These are phyloP conservation scores for Stegostoma tigrinum DNA, from an alignment of 2,113 vertebrate species.

Conservation along the genomic window DNA sequence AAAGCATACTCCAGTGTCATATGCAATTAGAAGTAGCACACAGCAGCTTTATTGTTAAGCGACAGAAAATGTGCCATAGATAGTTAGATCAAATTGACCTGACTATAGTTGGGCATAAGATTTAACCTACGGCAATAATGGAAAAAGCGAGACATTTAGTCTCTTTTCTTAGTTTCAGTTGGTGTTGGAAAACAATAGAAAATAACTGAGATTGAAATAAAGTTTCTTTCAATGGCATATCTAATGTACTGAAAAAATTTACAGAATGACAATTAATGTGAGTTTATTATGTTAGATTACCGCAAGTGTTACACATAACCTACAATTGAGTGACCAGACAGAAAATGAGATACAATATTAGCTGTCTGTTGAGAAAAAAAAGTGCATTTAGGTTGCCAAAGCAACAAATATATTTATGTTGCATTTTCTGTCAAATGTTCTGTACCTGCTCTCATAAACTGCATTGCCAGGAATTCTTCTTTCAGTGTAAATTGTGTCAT, in stretches of 20 bases:
- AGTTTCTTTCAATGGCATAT: neutral
- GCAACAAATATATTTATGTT: constrained; percentile 23
- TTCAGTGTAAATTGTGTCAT: constrained; percentile 24
- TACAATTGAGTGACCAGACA: neutral
- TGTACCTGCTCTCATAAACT: neutral
- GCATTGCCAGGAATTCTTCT: constrained; percentile 35
- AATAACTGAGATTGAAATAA: neutral
- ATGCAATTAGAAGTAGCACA: neutral
- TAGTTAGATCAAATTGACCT: neutral
- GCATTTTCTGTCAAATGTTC: constrained; percentile 24
- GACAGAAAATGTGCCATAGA: neutral
- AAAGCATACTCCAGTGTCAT: neutral
- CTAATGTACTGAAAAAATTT: neutral
- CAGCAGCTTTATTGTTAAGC: neutral
- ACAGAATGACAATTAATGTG: neutral
- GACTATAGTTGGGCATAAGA: neutral
- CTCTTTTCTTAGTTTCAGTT: neutral
- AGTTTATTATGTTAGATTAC: neutral
- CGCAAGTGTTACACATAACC: neutral
- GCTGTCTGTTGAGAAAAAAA: neutral
- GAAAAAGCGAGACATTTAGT: neutral
- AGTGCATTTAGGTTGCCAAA: constrained; percentile 17
- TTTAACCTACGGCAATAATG: neutral
- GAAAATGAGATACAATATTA: neutral
- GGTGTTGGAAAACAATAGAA: neutral